These are phyloP conservation scores for Saccopteryx bilineata DNA, from an alignment of 2,113 vertebrate species.

Conservation along the genomic window DNA sequence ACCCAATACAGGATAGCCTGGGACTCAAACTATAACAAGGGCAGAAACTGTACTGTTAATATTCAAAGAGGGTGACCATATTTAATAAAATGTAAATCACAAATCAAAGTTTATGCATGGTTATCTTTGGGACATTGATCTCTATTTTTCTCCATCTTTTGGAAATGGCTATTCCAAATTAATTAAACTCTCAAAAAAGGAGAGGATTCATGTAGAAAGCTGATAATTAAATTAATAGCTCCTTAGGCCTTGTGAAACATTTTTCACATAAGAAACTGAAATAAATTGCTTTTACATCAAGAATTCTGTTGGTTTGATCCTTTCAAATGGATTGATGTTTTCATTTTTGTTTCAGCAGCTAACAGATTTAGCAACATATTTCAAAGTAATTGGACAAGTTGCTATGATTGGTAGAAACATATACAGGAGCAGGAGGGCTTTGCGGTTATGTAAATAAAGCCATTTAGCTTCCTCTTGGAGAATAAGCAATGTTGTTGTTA, in stretches of 20 bases:
- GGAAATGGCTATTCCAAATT: conserved; percentile 83
- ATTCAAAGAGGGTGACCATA: not conserved
- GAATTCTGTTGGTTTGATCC: conserved; percentile 57
- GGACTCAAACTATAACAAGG: not conserved
- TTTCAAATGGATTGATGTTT: conserved; percentile 49
- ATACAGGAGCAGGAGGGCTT: conserved; percentile 31
- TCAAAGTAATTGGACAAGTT: conserved; percentile 56
- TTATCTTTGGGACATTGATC: conserved; percentile 80
- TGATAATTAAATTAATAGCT: conserved; percentile 87
- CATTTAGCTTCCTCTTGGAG: conserved; percentile 29
- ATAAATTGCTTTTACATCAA: conserved; percentile 78
- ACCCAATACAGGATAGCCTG: not conserved
- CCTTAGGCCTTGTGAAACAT: conserved; percentile 83
- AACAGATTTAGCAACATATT: conserved; percentile 46
- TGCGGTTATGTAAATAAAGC: conserved; percentile 12
- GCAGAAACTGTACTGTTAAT: conserved; percentile 39
- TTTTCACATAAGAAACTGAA: conserved; percentile 83
- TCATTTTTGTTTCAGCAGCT: conserved; percentile 19
- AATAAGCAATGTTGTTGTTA: not conserved
- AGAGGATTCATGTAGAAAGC: conserved; percentile 79
- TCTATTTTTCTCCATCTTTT: conserved; percentile 74
- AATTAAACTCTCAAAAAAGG: conserved; percentile 82
- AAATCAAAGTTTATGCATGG: conserved; percentile 49
- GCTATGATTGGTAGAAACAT: conserved; percentile 31
- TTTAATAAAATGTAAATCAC: conserved; percentile 65